Evolutionary conservation across 2,888 invertebrate species (phyloP).

Genomic region (Torymus auratus): DNA sequence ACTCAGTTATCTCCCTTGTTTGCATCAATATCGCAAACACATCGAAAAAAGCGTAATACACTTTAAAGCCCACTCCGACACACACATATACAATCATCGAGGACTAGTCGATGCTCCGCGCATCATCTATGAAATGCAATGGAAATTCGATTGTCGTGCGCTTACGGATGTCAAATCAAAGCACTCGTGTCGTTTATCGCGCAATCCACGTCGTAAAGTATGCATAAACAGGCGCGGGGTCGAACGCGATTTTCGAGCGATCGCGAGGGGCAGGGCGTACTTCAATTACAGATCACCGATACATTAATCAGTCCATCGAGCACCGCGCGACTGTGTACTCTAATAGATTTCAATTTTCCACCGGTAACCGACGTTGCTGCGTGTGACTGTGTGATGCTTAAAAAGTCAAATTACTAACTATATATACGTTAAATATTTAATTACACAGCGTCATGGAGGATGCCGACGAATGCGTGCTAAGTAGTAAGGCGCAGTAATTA

Average conservation of each 20-base stretch:
- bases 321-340: neutral
- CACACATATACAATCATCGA: too few relatives aligned
- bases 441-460: too few relatives aligned
- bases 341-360: constrained; percentile 42
- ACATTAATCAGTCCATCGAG: constrained; percentile 48
- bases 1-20: too few relatives aligned
- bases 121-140: constrained; percentile 2
- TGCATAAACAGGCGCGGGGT: neutral
- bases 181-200: constrained; percentile 31
- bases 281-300: constrained; percentile 51
- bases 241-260: neutral
- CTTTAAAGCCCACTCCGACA: too few relatives aligned
- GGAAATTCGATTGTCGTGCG: constrained; percentile 27
- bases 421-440: too few relatives aligned
- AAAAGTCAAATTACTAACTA: constrained; percentile 30
- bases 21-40: too few relatives aligned
- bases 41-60: too few relatives aligned
- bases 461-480: too few relatives aligned
- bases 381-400: neutral
- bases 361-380: neutral
- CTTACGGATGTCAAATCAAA: constrained; percentile 41
- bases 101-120: too few relatives aligned
- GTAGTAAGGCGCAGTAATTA: too few relatives aligned
- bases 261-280: neutral
- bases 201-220: constrained; percentile 28